A percentile compares a stretch with the other conserved stretches of the same genome.
Evolutionary conservation across 2,888 invertebrate species (phyloP).

Genomic region (Drosophila histrio): DNA sequence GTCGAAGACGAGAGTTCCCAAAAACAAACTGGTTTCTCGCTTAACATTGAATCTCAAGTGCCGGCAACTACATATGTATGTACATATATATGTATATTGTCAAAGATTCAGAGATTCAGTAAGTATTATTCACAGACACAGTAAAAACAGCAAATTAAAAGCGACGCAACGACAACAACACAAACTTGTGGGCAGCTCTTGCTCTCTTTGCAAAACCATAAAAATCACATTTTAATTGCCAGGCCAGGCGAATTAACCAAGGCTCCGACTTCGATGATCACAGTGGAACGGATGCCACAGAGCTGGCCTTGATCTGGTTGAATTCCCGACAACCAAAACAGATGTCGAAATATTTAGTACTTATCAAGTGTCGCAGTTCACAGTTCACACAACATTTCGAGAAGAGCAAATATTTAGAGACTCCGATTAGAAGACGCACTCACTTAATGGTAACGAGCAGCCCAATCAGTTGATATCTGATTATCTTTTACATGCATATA

Average conservation of each 20-base stretch:
- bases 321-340: constrained; percentile 7
- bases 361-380: constrained; percentile 26
- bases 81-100: constrained; percentile 11
- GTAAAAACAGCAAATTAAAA: constrained; percentile 1
- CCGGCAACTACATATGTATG: constrained; percentile 39
- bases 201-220: constrained; percentile 38
- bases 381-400: not conserved
- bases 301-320: constrained; percentile 37
- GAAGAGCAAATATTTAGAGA: constrained; percentile 27
- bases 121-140: not conserved
- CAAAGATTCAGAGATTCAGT: constrained; percentile 33
- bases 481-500: constrained; percentile 12
- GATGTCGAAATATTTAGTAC: constrained; percentile 12
- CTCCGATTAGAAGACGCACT: not conserved
- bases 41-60: constrained; percentile 65
- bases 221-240: constrained; percentile 53
- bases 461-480: not conserved
- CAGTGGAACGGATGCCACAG: constrained; percentile 31
- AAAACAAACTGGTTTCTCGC: constrained; percentile 60
- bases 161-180: constrained; percentile 29
- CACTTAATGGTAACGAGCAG: not conserved
- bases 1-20: constrained; percentile 32
- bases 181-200: constrained; percentile 56
- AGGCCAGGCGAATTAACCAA: constrained; percentile 26
- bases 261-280: constrained; percentile 33